These are phyloP conservation scores for Callionymus lyra DNA, from an alignment of 2,113 vertebrate species.

Conservation along the genomic window DNA sequence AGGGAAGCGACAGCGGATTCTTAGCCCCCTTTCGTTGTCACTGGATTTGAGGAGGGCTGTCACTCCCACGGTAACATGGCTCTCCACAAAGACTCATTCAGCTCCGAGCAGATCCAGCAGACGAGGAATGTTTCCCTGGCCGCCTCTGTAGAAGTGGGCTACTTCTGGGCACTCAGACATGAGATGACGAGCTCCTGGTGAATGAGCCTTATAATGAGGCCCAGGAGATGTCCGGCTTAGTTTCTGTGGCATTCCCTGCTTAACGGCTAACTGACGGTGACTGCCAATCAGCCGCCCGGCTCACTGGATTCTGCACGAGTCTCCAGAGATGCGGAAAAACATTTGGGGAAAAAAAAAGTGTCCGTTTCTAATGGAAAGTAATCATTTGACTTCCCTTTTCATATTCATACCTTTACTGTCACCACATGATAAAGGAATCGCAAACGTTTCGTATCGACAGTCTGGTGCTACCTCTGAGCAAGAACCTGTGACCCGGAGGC, in stretches of 20 bases:
- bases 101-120: conserved; percentile 10
- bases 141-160: conserved; percentile 32
- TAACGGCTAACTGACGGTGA: conserved; percentile 15
- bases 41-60: conserved; percentile 36
- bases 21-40: conserved; percentile 35
- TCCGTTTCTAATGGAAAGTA: conserved; percentile 15
- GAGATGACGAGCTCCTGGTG: conserved; percentile 29
- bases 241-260: conserved; percentile 23
- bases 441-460: too few species aligned
- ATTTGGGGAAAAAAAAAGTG: conserved; percentile 11
- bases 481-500: too few species aligned
- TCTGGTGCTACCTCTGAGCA: too few species aligned
- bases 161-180: conserved; percentile 38
- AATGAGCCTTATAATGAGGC: conserved; percentile 37
- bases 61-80: conserved; percentile 17
- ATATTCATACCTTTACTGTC: too few species aligned
- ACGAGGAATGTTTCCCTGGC: conserved; percentile 27
- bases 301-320: conserved; percentile 4
- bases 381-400: too few species aligned
- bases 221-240: conserved; percentile 31
- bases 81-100: conserved; percentile 28
- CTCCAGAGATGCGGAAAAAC: conserved; percentile 13
- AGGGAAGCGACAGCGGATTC: conserved; percentile 18
- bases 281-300: conserved; percentile 29
- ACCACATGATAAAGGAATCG: too few species aligned